Percentiles rank a stretch among this genome's conserved stretches.
These are phyloP conservation scores for Desoria tigrina DNA, from an alignment of 2,888 invertebrate genomes.

Conservation along the genomic window DNA sequence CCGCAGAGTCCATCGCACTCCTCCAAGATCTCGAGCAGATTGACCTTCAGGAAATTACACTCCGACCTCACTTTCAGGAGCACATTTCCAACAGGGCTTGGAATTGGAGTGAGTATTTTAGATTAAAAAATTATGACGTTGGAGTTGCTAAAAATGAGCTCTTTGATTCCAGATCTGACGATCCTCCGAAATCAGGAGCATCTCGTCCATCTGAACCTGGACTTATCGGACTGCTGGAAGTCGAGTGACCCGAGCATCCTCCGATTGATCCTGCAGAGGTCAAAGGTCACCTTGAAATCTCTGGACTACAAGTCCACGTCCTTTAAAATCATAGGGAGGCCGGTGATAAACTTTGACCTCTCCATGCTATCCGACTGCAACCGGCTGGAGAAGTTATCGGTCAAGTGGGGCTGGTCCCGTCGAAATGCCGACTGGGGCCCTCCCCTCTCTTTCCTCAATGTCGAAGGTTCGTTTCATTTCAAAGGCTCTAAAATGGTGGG, in stretches of 20 bases:
- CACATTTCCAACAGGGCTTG: neutral
- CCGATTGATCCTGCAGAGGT: neutral
- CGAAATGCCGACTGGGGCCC: neutral
- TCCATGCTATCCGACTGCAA: neutral
- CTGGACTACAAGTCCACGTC: neutral
- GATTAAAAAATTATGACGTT: too few relatives aligned
- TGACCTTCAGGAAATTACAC: neutral
- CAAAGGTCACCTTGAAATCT: neutral
- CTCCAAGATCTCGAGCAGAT: neutral
- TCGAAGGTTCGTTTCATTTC: too few relatives aligned
- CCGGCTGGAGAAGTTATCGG: neutral
- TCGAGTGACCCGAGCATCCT: neutral
- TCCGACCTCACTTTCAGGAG: neutral
- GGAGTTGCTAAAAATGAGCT: neutral
- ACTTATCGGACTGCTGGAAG: neutral
- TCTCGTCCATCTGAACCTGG: neutral
- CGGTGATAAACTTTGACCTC: neutral
- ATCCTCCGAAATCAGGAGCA: neutral
- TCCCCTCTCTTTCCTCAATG: neutral
- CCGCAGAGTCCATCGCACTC: neutral
- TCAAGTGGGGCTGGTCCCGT: neutral
- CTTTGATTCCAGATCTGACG: neutral
- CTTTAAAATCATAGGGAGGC: neutral
- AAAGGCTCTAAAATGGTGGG: too few relatives aligned
- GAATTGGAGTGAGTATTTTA: neutral